Percentiles rank a stretch among this genome's conserved stretches.
phyloP scores from a whole-genome alignment of 23 tunicate species.

The Styela clava region DNA sequence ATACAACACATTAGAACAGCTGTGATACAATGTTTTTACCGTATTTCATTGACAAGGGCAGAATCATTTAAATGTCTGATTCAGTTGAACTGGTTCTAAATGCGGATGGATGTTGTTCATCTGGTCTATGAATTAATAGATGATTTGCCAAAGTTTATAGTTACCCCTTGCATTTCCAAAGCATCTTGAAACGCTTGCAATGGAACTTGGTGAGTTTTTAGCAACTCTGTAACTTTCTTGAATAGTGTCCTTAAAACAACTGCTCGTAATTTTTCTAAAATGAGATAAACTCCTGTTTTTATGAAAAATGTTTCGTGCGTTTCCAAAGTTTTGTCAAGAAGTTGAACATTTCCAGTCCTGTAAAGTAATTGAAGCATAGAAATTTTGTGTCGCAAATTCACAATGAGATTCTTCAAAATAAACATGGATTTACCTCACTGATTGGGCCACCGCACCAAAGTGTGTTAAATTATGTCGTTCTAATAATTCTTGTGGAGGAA shows the following conservation, averaged over 20 bases:
- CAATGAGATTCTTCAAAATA: no score
- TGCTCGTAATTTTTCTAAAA: slow-evolving; percentile 78
- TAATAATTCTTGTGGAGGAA: slow-evolving; percentile 61
- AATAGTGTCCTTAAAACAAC: slow-evolving; percentile 73
- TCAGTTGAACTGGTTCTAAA: no score
- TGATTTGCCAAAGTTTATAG: neutral
- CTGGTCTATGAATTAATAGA: no score
- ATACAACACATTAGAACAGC: no score
- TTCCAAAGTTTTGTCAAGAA: slow-evolving; percentile 55
- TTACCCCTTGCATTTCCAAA: slow-evolving; percentile 84
- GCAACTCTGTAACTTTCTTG: slow-evolving; percentile 54
- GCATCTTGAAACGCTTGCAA: slow-evolving; percentile 66
- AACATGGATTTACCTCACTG: slow-evolving; percentile 71
- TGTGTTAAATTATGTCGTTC: slow-evolving; percentile 48
- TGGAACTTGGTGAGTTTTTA: slow-evolving; percentile 82
- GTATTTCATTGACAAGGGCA: no score
- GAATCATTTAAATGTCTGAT: no score
- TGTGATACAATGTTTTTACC: no score
- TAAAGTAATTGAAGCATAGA: slow-evolving; percentile 6
- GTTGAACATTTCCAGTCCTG: slow-evolving; percentile 78
- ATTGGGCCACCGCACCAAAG: slow-evolving; percentile 54
- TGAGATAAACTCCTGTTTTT: slow-evolving; percentile 83
- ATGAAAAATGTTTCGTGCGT: slow-evolving; percentile 76
- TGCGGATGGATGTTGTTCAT: no score
- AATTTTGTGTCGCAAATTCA: no score